Evolutionary conservation across 2,113 vertebrate species (phyloP), one percentile per base, ranked within the genome.

Genomic region (Apistogramma diplotaenia): DNA sequence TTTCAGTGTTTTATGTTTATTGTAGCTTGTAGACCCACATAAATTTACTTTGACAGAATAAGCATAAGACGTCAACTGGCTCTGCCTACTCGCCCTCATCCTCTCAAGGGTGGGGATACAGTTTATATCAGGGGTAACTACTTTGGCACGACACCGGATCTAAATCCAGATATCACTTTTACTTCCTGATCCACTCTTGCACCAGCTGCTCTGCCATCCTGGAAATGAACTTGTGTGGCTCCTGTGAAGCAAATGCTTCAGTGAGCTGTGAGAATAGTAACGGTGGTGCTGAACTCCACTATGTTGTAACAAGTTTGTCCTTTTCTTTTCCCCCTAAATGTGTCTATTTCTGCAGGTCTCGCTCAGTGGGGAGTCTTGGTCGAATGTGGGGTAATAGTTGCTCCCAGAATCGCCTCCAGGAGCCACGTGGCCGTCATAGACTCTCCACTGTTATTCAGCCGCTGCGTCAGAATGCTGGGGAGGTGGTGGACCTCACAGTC

Each of bases 361-460:
- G 97, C 56, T 97, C 97, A 11, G 89, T 96, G 1, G 96, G 97
- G 4, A 96, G 96, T 59, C 96, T 97, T 70, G 82, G 96, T 55
- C 93, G 98, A 60, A 96, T 97, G 80, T 99, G 98, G 98, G 94
- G 94, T 2, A 97, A 95, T 61, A 95, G 95, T 90, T 97, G 97
- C 73, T 95, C 97, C 27, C 98, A 98, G 46, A 83, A 93, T 73
- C 96, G 98, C 67, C 89, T 96, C 11, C 96, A 96, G 60, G 98
- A 99, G 72, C 94, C 95, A 27, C 95, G 98, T 2, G 96, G 92
- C 88, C 97, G 98, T 74, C 98, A 96, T 89, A 87, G 98, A 27
- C 89, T 99, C 82, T 98, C 97, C 91, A 99, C 98, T 0, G 98
- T 99, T 90, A 99, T 99, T 89, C 98, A 99, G 87, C 98, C 98